Base-by-base conservation (phyloP, 2,888 invertebrate genomes). In the Itoplectis maculator region DNA sequence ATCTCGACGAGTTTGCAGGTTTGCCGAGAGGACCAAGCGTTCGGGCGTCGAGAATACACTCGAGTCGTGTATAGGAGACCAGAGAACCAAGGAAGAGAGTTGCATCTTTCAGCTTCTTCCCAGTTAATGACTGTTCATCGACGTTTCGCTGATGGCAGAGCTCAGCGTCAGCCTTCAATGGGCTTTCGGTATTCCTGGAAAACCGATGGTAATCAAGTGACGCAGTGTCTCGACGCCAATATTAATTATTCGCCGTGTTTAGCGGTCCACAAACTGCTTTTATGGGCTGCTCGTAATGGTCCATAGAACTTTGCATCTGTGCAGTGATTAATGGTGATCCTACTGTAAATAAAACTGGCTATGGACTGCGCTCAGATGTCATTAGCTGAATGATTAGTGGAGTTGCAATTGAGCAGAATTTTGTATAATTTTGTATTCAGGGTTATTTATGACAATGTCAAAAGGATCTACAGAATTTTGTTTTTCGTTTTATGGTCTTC, bases 91-190 rank as follows among this genome's bases (percentile, higher is more conserved):
- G 8, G 56, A n/a, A 40, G 42, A 3, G 37, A 3, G 23, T 40
- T 45, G 23, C 42, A 56, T 70, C 56, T 56, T 56, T n/a, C 5
- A 18, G 56, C 23, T 56, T 42, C 40, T 40, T 56, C 23, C 20
- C 69, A 23, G 42, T 70, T 70, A 70, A 70, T n/a, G 70, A 56
- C 56, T 15, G 29, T 70, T 70, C 56, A 70, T 56, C 23, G 23
- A 42, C 42, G 51, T 20, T n/a, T 54, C 69, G 51, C 29, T 49
- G 29, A 68, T 29, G 49, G 68, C 35, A 37, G 29, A 42, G 54
- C 42, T 42, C 40, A 20, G 54, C 54, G 56, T 7, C 20, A 23
- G 56, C 56, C 5, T 42, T 70, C 70, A 23, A 20, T 29, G 56
- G 6, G 20, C 54, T 54, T 54, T 40, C 56, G 23, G 20, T 23